Percentiles rank a stretch among this genome's conserved stretches.
Conservation (phyloP, 2,888 invertebrate species). For the Muschampia plurimacula region DNA sequence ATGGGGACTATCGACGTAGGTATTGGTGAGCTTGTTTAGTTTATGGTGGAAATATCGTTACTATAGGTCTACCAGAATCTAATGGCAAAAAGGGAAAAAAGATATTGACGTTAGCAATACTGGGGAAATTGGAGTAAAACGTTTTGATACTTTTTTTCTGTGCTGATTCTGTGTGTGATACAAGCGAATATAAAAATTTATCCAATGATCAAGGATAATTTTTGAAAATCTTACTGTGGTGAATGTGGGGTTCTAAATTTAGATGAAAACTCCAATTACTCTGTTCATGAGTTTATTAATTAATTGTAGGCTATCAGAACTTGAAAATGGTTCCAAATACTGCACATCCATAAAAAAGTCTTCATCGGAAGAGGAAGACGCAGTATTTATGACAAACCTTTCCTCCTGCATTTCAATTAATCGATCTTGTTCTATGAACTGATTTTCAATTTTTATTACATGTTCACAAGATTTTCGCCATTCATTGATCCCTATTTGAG, state of each 20-base stretch:
- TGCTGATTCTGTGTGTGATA: too few species aligned
- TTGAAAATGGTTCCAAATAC: constrained; percentile 5
- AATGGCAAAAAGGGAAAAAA: too few species aligned
- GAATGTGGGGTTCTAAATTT: constrained; percentile 4
- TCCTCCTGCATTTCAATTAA: background rate
- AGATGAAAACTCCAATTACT: background rate
- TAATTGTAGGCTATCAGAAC: constrained; percentile 1
- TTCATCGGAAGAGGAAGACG: constrained; percentile 10
- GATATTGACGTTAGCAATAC: too few species aligned
- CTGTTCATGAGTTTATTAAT: background rate
- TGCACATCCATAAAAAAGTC: constrained; percentile 8
- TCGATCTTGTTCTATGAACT: constrained; percentile 8
- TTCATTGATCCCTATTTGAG: constrained; percentile 32
- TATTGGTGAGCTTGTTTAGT: too few species aligned
- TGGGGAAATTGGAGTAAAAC: too few species aligned
- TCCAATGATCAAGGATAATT: too few species aligned
- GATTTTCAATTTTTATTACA: constrained; percentile 36
- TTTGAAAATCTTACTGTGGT: background rate
- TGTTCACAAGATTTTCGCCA: constrained; percentile 35
- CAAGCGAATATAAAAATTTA: too few species aligned
- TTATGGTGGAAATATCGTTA: too few species aligned
- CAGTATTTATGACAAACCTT: background rate
- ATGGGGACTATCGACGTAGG: too few species aligned
- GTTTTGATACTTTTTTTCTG: too few species aligned
- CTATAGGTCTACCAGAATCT: too few species aligned